Conservation (phyloP, 2,797 vertebrate species). For the Urocyon cinereoargenteus region DNA sequence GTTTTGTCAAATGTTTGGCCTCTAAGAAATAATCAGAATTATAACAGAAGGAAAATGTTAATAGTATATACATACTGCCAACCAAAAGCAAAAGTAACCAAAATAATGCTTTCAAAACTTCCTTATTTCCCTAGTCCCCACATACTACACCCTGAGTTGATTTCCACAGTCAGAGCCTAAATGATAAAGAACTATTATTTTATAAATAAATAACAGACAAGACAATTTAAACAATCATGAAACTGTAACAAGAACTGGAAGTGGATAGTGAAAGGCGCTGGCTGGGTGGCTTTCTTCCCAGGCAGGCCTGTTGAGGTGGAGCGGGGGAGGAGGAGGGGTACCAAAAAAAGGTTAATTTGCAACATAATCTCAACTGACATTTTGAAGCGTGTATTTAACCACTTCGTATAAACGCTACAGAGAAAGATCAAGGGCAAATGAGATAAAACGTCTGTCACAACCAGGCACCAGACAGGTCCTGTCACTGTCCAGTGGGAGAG, state of each 20-base stretch:
- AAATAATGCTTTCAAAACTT: background rate
- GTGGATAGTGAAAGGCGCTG: background rate
- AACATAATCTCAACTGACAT: background rate
- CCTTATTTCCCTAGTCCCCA: background rate
- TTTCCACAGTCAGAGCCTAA: background rate
- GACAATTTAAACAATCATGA: background rate
- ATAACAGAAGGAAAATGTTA: background rate
- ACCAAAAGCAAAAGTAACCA: background rate
- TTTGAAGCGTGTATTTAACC: background rate
- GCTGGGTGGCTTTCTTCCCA: background rate
- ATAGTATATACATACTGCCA: too few relatives aligned
- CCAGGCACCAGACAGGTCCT: accelerated
- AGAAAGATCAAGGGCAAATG: background rate
- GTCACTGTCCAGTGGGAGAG: background rate
- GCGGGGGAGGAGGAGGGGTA: background rate
- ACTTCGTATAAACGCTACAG: background rate
- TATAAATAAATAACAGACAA: background rate
- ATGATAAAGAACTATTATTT: background rate
- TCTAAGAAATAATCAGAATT: background rate
- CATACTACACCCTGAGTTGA: background rate
- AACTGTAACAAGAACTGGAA: background rate
- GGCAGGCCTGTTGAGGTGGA: background rate
- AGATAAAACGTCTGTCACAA: background rate
- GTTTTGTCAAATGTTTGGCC: background rate
- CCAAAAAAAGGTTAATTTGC: background rate